Percentiles rank a stretch among this genome's conserved stretches.
These are phyloP conservation scores for Hydrophis major DNA, from an alignment of 2,797 vertebrate genomes.

Conservation along the genomic window DNA sequence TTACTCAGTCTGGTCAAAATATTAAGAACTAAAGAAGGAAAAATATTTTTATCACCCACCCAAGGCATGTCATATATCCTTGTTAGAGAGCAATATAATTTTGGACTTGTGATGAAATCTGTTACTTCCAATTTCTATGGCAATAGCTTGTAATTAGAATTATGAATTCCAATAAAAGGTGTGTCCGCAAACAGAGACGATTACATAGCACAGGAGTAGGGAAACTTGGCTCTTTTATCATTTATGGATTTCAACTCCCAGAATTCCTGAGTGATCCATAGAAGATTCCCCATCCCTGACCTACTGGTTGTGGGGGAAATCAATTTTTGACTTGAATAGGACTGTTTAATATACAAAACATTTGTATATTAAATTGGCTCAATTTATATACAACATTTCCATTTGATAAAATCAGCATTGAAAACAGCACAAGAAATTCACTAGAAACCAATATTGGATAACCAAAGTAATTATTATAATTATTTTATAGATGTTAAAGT, in stretches of 20 bases:
- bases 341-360: too few relatives aligned
- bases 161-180: conserved; percentile 66
- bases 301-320: too few relatives aligned
- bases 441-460: not conserved
- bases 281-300: too few relatives aligned
- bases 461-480: not conserved
- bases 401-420: not conserved
- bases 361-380: not conserved
- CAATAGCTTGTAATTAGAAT: conserved; percentile 64
- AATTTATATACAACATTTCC: not conserved
- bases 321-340: too few relatives aligned
- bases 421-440: not conserved
- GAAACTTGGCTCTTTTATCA: too few relatives aligned
- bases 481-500: not conserved
- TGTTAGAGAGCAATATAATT: conserved; percentile 65
- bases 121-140: conserved; percentile 73
- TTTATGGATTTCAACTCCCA: too few relatives aligned
- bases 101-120: conserved; percentile 61
- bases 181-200: conserved; percentile 55
- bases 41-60: conserved; percentile 52
- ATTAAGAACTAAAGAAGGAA: conserved; percentile 49
- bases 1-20: not conserved
- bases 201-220: conserved; percentile 57
- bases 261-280: too few relatives aligned
- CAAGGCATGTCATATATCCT: conserved; percentile 57